Evolutionary conservation across 2,888 invertebrate genomes (phyloP), one percentile per base, ranked within the genome.

Genomic region (Drosophila mercatorum): DNA sequence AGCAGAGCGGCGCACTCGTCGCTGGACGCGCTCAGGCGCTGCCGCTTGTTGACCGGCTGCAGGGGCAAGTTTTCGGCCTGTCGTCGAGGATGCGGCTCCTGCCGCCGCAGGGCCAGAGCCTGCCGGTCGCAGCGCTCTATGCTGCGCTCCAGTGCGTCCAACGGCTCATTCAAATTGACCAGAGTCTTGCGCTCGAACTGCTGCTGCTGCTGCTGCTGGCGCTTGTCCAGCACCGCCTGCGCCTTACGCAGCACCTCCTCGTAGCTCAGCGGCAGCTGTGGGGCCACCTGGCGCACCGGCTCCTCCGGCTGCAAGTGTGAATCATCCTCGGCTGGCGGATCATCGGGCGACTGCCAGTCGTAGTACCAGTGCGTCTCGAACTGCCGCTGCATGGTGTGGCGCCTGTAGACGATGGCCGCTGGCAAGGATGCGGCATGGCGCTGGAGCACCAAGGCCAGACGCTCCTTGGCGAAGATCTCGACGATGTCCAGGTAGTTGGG

Each of bases 401-500:
- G 47, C 1, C 34, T 51, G 53, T 92, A 93, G 41, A 93, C 90
- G 7, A 93, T 66, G 52, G 83, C 80, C 0, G 55, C 26, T 0
- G 92, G 90, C 8, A 90, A 47, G 2, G 12, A 4, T 2, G 28
- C 26, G 6, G 14, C n/a, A 10, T 38, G 55, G 17, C 36, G 58
- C 0, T 53, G 60, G 5, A 92, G 56, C 6, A 67, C 38, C 6
- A 43, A 38, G 12, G 77, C 79, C 2, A 91, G 73, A 1, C 83
- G 79, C 1, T 88, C 80, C 61, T 66, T 77, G 46, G 91, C 84
- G 51, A 92, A 81, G 3, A 88, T 75, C 40, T 91, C 88, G 0
- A 93, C 65, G 7, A 93, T 68, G 0, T 81, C 76, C 38, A 92
- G 47, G 80, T 90, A 92, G 47, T 88, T 90, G 2, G 90, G 61